Base-by-base conservation (phyloP, 2,888 invertebrate species). In the Sylvicola cinctus region DNA sequence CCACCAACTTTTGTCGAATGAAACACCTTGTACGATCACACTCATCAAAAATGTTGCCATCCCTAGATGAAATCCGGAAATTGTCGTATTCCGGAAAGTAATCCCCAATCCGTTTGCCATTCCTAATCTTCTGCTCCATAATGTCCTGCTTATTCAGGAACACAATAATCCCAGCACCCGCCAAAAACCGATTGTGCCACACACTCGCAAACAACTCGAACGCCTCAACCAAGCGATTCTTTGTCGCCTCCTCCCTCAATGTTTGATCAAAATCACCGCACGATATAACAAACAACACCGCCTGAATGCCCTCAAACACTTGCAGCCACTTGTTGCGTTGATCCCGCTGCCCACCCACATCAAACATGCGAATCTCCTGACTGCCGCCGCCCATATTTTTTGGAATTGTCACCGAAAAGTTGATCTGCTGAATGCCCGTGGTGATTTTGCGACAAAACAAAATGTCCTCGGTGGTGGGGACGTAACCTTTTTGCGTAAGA, bases 131-230 rank as follows among this genome's bases (percentile, higher is more conserved):
- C 32, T 65, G 62, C 42, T 73, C 66, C 34, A 84, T 59, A 3
- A 79, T 56, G 49, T 84, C 83, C 48, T 80, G 79, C 50, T 84
- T 84, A 53, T 84, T 84, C 26, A 84, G 62, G 53, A 84, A 84
- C 7, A 84, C 68, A 32, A 84, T 78, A 28, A 83, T 59, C 3
- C 80, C 81, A 0, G 80, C 73, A 41, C 72, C 68, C 38, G 74
- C 56, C 0, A 84, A 63, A 48, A 77, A 84, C 41, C 57, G 48
- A 45, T 57, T 81, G 43, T 70, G 71, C 74, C 79, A 81, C 2
- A 81, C 75, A 44, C 78, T 75, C 40, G 70, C 66, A 44, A 84
- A 84, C 2, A 81, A 58, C 17, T 63, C 62, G 2, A 81, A 56
- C 0, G 81, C 68, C 52, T 84, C 84, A 38, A 66, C 51, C 8